A percentile compares a stretch with the other conserved stretches of the same genome.
phyloP scores from a whole-genome alignment of 2,113 vertebrate genomes.

The Mionectes macconnelli region DNA sequence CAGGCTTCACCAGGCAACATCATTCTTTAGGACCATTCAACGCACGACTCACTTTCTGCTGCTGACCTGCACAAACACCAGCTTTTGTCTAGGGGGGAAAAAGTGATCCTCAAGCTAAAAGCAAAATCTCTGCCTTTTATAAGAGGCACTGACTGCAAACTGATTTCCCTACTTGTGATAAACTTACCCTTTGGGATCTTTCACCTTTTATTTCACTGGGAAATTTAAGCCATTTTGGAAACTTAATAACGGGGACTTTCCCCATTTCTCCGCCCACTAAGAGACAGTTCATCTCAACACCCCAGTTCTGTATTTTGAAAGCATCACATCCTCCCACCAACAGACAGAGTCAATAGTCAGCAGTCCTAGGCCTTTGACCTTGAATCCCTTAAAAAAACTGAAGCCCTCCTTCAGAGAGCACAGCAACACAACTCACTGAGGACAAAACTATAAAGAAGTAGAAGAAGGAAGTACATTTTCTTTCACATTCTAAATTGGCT shows the following conservation, averaged over 20 bases:
- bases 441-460: neutral
- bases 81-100: neutral
- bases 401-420: neutral
- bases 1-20: fast-evolving
- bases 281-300: neutral
- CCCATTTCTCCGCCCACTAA: neutral
- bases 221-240: neutral
- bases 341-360: neutral
- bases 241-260: neutral
- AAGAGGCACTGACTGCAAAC: neutral
- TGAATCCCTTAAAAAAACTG: neutral
- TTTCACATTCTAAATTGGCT: neutral
- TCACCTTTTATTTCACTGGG: neutral
- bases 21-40: neutral
- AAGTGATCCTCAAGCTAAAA: neutral
- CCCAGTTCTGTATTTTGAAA: neutral
- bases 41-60: neutral
- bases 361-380: neutral
- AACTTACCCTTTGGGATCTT: neutral
- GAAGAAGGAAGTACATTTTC: neutral
- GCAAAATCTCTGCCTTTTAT: neutral
- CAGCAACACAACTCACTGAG: neutral
- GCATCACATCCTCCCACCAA: neutral
- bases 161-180: neutral
- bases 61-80: neutral